These are phyloP conservation scores for Plodia interpunctella DNA, from an alignment of 1,140 invertebrate genomes.

Conservation along the genomic window DNA sequence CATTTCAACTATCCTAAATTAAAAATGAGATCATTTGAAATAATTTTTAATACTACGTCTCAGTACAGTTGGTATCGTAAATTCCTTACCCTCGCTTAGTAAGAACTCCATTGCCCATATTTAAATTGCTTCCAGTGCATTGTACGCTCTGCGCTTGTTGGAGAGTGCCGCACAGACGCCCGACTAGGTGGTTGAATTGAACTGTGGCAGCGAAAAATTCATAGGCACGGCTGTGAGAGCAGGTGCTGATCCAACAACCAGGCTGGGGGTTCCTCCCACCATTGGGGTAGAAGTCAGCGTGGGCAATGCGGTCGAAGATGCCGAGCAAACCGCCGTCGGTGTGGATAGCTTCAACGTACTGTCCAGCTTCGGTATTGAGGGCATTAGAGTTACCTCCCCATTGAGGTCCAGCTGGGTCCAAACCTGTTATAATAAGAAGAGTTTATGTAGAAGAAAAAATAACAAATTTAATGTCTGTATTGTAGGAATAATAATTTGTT, in stretches of 20 bases:
- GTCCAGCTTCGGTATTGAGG: slow-evolving; percentile 70
- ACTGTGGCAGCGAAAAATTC: slow-evolving; percentile 77
- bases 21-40: no score
- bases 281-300: slow-evolving; percentile 79
- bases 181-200: slow-evolving; percentile 58
- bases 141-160: slow-evolving; percentile 35
- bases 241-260: slow-evolving; percentile 78
- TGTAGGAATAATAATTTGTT: not conserved
- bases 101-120: slow-evolving; percentile 56
- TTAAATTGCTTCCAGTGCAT: slow-evolving; percentile 39
- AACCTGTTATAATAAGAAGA: slow-evolving; percentile 45
- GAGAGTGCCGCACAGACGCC: slow-evolving; percentile 48
- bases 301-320: slow-evolving; percentile 51
- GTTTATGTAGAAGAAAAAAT: no score
- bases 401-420: slow-evolving; percentile 82
- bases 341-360: slow-evolving; percentile 80
- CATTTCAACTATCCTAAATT: no score
- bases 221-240: slow-evolving; percentile 75
- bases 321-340: slow-evolving; percentile 74
- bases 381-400: slow-evolving; percentile 55
- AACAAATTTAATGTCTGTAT: no score
- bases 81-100: slow-evolving; percentile 45
- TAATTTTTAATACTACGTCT: no score
- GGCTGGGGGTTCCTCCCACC: slow-evolving; percentile 79
- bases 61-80: not conserved